These are phyloP conservation scores for Ovibos moschatus DNA, from an alignment of 2,113 vertebrate species.

Conservation along the genomic window DNA sequence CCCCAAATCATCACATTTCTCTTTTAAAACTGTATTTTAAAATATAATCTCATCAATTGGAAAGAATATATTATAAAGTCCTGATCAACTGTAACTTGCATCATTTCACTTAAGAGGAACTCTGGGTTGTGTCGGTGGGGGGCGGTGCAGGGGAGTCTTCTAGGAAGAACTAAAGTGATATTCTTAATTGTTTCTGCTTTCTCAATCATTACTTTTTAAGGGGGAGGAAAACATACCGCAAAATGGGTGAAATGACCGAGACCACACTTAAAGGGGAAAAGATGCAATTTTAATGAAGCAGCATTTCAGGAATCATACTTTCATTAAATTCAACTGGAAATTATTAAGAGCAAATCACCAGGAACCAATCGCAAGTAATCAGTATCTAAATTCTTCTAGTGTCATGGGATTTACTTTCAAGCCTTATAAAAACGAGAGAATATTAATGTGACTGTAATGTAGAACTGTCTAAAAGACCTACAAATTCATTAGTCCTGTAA, in stretches of 20 bases:
- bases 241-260: conserved; percentile 71
- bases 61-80: conserved; percentile 63
- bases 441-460: conserved; percentile 49
- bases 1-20: not conserved
- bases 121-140: not conserved
- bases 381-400: conserved; percentile 73
- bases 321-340: conserved; percentile 75
- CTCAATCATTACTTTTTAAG: conserved; percentile 67
- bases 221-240: conserved; percentile 51
- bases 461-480: conserved; percentile 60
- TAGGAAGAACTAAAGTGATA: conserved; percentile 61
- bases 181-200: conserved; percentile 75
- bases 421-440: conserved; percentile 65
- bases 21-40: conserved; percentile 33
- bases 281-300: conserved; percentile 76
- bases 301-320: conserved; percentile 76
- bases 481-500: conserved; percentile 54
- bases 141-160: not conserved
- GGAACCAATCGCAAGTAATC: conserved; percentile 71
- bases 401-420: conserved; percentile 67
- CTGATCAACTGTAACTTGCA: conserved; percentile 9
- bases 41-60: conserved; percentile 56
- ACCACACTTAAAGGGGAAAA: conserved; percentile 57
- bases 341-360: conserved; percentile 77
- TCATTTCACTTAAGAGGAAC: conserved; percentile 60